phyloP scores from a whole-genome alignment of 2,113 vertebrate genomes.

The Pardalotus punctatus region DNA sequence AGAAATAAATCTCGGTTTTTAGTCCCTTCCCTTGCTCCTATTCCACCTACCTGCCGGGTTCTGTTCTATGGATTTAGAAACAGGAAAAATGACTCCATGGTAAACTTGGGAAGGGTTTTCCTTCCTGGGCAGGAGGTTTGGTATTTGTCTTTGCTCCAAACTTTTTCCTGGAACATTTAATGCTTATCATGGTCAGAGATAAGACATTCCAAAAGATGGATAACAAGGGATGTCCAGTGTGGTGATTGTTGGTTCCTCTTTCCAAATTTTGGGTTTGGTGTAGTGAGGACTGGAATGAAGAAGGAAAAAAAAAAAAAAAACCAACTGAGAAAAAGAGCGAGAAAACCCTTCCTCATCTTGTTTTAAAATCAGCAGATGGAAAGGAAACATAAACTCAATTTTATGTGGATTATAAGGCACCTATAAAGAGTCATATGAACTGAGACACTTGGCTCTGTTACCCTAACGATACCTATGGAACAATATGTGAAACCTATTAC shows the following conservation, averaged over 20 bases:
- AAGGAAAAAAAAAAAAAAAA: background rate
- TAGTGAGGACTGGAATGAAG: background rate
- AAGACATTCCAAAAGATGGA: background rate
- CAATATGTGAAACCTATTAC: constrained; percentile 71
- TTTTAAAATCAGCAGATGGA: constrained; percentile 12
- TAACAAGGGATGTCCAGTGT: background rate
- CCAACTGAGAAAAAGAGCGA: background rate
- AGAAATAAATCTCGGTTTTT: constrained; percentile 19
- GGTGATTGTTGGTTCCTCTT: background rate
- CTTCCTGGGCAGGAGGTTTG: background rate
- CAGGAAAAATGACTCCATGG: background rate
- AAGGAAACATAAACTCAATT: constrained; percentile 62
- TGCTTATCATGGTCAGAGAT: background rate
- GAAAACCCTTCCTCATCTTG: constrained; percentile 17
- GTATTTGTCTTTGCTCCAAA: background rate
- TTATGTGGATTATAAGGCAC: constrained; percentile 62
- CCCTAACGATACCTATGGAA: constrained; percentile 59
- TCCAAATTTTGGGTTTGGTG: background rate
- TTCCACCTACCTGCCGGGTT: background rate
- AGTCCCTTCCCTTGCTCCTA: constrained; percentile 38
- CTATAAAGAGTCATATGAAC: constrained; percentile 65
- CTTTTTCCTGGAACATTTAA: background rate
- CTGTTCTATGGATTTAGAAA: background rate
- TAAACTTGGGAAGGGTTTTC: background rate
- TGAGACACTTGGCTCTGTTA: constrained; percentile 65